A percentile compares a stretch with the other conserved stretches of the same genome.
phyloP scores from a whole-genome alignment of 2,888 invertebrate species.

The Dioctria linearis region DNA sequence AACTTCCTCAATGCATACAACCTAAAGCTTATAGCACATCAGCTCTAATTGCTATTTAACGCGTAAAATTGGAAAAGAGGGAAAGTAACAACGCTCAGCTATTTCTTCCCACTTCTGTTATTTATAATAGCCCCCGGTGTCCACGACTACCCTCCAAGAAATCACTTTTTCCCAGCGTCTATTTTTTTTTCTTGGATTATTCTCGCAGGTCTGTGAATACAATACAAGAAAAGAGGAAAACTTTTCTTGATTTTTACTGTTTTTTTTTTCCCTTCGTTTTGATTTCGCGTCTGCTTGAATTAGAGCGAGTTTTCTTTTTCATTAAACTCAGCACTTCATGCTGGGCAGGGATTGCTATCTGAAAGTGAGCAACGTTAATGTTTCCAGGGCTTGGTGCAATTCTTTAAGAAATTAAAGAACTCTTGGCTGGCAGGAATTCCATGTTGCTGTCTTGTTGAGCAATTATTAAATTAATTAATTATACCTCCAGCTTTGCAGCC shows the following conservation, averaged over 20 bases:
- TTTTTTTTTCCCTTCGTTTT: conserved; percentile 53
- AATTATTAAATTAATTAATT: conserved; percentile 47
- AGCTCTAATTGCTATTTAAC: conserved; percentile 59
- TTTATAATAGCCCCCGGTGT: conserved; percentile 39
- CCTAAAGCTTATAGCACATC: conserved; percentile 47
- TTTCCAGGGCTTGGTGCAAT: conserved; percentile 37
- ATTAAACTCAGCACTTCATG: conserved; percentile 51
- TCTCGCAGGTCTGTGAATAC: conserved; percentile 24
- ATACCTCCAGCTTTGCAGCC: not conserved
- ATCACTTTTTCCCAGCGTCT: conserved; percentile 28
- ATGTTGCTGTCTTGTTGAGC: conserved; percentile 34
- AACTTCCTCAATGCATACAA: conserved; percentile 46
- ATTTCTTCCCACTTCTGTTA: conserved; percentile 47
- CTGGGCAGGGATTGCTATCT: conserved; percentile 29
- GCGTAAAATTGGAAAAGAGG: conserved; percentile 59
- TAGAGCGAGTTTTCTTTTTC: conserved; percentile 54
- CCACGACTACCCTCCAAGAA: conserved; percentile 26
- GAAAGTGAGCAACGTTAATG: conserved; percentile 38
- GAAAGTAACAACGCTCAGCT: conserved; percentile 57
- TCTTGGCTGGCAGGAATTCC: conserved; percentile 21
- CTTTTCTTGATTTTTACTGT: conserved; percentile 47
- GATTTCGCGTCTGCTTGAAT: conserved; percentile 56
- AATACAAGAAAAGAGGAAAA: conserved; percentile 26
- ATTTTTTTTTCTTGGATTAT: conserved; percentile 38
- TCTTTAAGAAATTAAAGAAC: conserved; percentile 38